A percentile compares a stretch with the other conserved stretches of the same genome.
phyloP scores from a whole-genome alignment of 2,888 invertebrate genomes.

The Oegoconia quadripuncta region DNA sequence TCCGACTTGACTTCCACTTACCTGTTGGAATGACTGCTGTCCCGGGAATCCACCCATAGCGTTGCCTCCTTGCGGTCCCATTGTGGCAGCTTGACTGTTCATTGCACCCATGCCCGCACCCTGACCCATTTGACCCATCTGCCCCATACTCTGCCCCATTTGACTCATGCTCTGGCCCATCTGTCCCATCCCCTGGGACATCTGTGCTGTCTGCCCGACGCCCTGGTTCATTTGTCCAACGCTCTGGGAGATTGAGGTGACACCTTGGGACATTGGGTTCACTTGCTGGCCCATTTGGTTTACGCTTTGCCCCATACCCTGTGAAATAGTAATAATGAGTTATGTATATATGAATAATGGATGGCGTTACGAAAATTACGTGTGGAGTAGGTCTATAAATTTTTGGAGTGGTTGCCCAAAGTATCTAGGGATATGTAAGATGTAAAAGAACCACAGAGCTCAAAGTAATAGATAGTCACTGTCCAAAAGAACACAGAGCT shows the following conservation, averaged over 20 bases:
- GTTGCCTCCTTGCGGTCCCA: conserved; percentile 72
- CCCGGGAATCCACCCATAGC: conserved; percentile 76
- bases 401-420: no score
- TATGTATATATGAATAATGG: no score
- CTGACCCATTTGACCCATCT: conserved; percentile 77
- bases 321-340: conserved; percentile 16
- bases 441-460: no score
- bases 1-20: conserved; percentile 27
- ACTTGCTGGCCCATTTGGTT: conserved; percentile 75
- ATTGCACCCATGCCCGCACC: conserved; percentile 66
- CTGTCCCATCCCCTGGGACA: conserved; percentile 66
- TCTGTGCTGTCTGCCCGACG: conserved; percentile 64
- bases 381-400: no score
- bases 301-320: conserved; percentile 71
- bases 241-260: conserved; percentile 64
- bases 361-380: no score
- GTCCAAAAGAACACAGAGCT: no score
- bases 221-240: conserved; percentile 73
- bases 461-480: no score
- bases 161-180: conserved; percentile 70
- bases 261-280: conserved; percentile 68
- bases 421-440: no score
- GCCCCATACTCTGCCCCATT: conserved; percentile 74
- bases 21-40: conserved; percentile 76
- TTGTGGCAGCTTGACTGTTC: conserved; percentile 69